Evolutionary conservation across 2,888 invertebrate species (phyloP).

Genomic region (Melinaea menophilus): DNA sequence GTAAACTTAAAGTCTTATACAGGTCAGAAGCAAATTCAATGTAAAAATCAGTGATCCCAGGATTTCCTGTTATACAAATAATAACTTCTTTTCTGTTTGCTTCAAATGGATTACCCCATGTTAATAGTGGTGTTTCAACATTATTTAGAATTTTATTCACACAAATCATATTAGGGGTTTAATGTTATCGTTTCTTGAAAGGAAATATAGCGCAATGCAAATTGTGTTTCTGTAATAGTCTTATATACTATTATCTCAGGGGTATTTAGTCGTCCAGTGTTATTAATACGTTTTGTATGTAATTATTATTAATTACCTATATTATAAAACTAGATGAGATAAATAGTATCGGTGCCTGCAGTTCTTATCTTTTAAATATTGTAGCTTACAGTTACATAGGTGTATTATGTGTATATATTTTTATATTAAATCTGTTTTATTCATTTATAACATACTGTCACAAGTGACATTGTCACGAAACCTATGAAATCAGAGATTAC

Average conservation of each 20-base stretch:
- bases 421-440: no score
- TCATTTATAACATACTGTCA: no score
- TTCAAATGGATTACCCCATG: conserved; percentile 83
- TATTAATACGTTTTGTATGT: no score
- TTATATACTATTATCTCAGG: background rate
- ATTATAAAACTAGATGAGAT: no score
- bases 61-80: conserved; percentile 91
- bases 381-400: no score
- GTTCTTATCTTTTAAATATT: no score
- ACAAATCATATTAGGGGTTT: conserved; percentile 40
- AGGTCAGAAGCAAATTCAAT: conserved; percentile 83
- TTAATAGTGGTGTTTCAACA: conserved; percentile 84
- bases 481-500: no score
- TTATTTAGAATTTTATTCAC: conserved; percentile 72
- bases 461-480: no score
- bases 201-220: background rate
- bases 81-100: conserved; percentile 80
- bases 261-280: no score
- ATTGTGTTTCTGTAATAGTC: background rate
- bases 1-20: conserved; percentile 79
- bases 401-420: no score
- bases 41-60: conserved; percentile 91
- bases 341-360: no score
- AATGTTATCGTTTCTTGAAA: background rate
- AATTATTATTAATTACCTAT: no score